phyloP scores from a whole-genome alignment of 2,113 vertebrate species.

The Chaenocephalus aceratus region DNA sequence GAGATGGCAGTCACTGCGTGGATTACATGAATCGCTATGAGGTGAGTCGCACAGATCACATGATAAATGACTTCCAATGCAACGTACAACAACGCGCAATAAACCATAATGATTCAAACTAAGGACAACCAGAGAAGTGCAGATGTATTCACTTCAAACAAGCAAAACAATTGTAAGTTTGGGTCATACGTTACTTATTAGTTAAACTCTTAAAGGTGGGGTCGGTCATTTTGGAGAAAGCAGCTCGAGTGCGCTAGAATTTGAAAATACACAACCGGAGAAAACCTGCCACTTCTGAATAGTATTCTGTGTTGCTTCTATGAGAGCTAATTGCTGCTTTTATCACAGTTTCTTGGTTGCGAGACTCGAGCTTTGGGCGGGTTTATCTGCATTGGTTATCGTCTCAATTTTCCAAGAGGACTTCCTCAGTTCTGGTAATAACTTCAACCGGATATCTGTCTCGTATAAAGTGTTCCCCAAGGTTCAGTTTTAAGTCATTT shows the following conservation, averaged over 20 bases:
- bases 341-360: neutral
- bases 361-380: neutral
- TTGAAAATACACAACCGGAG: too few relatives aligned
- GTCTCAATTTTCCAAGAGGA: neutral
- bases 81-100: too few relatives aligned
- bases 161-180: too few relatives aligned
- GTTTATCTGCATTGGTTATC: neutral
- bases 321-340: neutral
- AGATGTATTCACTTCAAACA: too few relatives aligned
- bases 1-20: conserved; percentile 12
- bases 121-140: too few relatives aligned
- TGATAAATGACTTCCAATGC: neutral
- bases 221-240: too few relatives aligned
- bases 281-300: too few relatives aligned
- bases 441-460: neutral
- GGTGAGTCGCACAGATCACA: neutral
- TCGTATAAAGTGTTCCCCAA: neutral
- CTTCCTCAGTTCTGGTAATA: neutral
- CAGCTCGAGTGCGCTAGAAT: too few relatives aligned
- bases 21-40: neutral
- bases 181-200: too few relatives aligned
- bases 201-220: too few relatives aligned
- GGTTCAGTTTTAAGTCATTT: too few relatives aligned
- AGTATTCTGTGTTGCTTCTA: neutral
- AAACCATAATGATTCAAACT: too few relatives aligned